Evolutionary conservation across 1,140 invertebrate genomes (phyloP).

Genomic region (Drosophila mojavensis): DNA sequence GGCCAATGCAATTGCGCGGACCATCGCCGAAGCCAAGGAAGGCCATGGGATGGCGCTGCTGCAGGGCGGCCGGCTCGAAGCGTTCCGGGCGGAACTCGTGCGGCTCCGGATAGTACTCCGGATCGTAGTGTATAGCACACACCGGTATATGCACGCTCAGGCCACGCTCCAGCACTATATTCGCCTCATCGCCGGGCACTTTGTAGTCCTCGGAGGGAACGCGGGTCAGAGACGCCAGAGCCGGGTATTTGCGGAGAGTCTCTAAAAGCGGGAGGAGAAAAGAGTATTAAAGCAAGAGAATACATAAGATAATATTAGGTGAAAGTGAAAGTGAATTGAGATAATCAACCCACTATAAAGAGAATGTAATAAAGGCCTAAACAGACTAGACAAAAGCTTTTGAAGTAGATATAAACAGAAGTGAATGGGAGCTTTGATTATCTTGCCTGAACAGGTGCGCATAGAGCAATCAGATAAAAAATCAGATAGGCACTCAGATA

Average conservation of each 20-base stretch:
- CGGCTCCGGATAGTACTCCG: slow-evolving; percentile 47
- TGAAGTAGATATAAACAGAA: too few species aligned
- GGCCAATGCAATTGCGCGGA: slow-evolving; percentile 87
- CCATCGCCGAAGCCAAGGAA: slow-evolving; percentile 90
- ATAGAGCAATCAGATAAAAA: too few species aligned
- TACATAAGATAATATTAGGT: neutral
- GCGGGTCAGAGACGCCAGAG: slow-evolving; percentile 84
- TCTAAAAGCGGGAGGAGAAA: slow-evolving; percentile 48
- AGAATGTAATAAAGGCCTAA: too few species aligned
- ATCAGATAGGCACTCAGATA: too few species aligned
- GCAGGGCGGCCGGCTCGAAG: slow-evolving; percentile 19
- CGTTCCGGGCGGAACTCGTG: slow-evolving; percentile 42
- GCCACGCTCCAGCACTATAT: slow-evolving; percentile 83
- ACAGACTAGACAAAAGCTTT: too few species aligned
- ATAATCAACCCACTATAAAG: too few species aligned
- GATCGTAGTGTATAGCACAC: slow-evolving; percentile 48
- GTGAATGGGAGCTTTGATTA: too few species aligned
- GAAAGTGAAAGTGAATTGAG: too few species aligned
- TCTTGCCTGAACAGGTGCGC: too few species aligned
- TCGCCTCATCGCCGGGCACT: slow-evolving; percentile 61
- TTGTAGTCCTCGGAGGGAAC: slow-evolving; percentile 84
- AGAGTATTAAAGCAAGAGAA: neutral
- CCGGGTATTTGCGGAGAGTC: slow-evolving; percentile 86
- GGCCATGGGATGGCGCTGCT: slow-evolving; percentile 47
- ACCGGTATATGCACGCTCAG: slow-evolving; percentile 75